These are phyloP conservation scores for Eupleurogrammus muticus DNA, from an alignment of 2,797 vertebrate species.

Conservation along the genomic window DNA sequence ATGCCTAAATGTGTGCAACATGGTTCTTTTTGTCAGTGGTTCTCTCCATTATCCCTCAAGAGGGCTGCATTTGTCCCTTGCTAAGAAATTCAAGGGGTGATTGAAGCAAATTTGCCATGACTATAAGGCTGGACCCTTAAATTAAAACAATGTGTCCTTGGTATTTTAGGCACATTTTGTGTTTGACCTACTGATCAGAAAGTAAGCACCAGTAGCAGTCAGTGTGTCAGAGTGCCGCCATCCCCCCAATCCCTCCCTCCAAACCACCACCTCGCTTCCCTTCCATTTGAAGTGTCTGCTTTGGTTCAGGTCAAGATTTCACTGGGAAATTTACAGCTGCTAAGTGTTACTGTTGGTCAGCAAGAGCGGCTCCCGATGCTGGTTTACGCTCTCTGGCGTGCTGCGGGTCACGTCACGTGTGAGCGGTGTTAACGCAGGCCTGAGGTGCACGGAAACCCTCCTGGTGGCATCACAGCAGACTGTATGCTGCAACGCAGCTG, in stretches of 20 bases:
- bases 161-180: conserved; percentile 57
- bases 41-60: conserved; percentile 23
- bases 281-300: conserved; percentile 54
- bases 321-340: conserved; percentile 65
- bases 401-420: conserved; percentile 38
- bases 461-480: conserved; percentile 18
- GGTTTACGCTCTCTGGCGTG: conserved; percentile 28
- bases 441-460: conserved; percentile 25
- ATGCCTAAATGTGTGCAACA: conserved; percentile 7
- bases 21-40: conserved; percentile 8
- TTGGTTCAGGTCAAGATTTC: conserved; percentile 62
- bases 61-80: conserved; percentile 19
- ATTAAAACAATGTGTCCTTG: conserved; percentile 60
- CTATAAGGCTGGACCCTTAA: conserved; percentile 41
- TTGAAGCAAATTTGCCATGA: conserved; percentile 56
- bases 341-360: conserved; percentile 69
- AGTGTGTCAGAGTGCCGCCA: conserved; percentile 34
- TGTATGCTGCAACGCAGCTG: neutral
- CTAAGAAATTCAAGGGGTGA: conserved; percentile 39
- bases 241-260: neutral
- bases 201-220: conserved; percentile 67
- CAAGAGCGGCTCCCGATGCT: conserved; percentile 38
- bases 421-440: conserved; percentile 35
- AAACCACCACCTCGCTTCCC: neutral
- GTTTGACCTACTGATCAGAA: conserved; percentile 68